Percentiles rank a stretch among this genome's conserved stretches.
Evolutionary conservation across 2,113 vertebrate genomes (phyloP).

Genomic region (Coregonus clupeaformis): DNA sequence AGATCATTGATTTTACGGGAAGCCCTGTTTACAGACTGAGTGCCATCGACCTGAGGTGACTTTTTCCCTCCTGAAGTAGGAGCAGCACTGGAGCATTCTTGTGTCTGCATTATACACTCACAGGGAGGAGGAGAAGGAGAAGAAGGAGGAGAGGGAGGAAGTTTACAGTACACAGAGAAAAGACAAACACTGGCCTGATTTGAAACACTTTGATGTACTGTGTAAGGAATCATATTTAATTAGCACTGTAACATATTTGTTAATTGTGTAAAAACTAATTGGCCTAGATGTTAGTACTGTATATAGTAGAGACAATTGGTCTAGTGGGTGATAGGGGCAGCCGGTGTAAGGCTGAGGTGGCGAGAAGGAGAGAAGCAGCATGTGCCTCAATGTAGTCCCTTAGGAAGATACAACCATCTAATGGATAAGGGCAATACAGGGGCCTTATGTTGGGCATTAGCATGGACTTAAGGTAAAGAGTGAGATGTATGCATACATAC

Average conservation of each 20-base stretch:
- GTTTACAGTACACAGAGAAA: background rate
- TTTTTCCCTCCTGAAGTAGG: slow-evolving; percentile 95
- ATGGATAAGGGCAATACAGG: slow-evolving; percentile 26
- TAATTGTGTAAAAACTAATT: slow-evolving; percentile 1
- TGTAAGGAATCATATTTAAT: slow-evolving; percentile 33
- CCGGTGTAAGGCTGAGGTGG: background rate
- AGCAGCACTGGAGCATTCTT: slow-evolving; percentile 76
- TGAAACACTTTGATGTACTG: slow-evolving; percentile 24
- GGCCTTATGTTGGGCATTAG: slow-evolving; percentile 41
- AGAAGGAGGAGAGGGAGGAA: background rate
- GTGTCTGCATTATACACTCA: slow-evolving; percentile 78
- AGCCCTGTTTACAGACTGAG: slow-evolving; percentile 99
- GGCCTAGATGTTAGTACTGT: background rate
- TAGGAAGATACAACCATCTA: slow-evolving; percentile 14
- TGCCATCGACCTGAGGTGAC: slow-evolving; percentile 99
- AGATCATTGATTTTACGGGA: slow-evolving; percentile 99
- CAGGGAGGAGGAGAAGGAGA: slow-evolving; percentile 22
- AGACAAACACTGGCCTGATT: background rate
- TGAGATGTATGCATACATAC: slow-evolving; percentile 47
- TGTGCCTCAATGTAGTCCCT: background rate
- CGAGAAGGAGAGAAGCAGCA: background rate
- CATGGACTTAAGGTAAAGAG: slow-evolving; percentile 43
- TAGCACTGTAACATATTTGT: slow-evolving; percentile 18
- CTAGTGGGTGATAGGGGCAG: background rate
- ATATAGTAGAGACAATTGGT: background rate